Base-by-base conservation (phyloP, 1,140 invertebrate species). In the Sycophaga agraensis region DNA sequence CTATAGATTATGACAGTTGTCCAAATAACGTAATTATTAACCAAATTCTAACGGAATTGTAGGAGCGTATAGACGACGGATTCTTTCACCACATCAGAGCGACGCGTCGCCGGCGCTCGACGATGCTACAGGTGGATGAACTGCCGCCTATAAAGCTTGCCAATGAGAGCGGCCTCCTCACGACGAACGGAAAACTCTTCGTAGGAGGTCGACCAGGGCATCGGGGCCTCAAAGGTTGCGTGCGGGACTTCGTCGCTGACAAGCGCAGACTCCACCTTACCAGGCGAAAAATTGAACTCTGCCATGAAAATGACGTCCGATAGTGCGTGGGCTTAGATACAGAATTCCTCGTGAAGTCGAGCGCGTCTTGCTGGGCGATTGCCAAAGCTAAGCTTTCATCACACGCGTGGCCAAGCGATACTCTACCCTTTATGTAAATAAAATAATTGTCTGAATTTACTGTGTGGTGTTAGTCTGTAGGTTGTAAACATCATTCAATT, bases 181-280 rank as follows among this genome's bases (percentile, higher is more conserved):
- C 70, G 37, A 81, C 79, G 3, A 81, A 81, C 62, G 79, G 79
- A 2, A 80, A 80, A 53, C 68, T 81, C 19, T 81, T 81, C 61
- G 67, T 81, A 5, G 79, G 79, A 1, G 79, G 79, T 0, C 76
- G 78, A 49, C 80, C 82, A 0, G 87, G 87, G 57, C 84, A 86
- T 66, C 73, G 80, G 28, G 85, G 86, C 14, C 83, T 88, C 69
- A 78, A 79, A 1, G 87, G 86, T n/a, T 90, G 88, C 73, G 79
- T 90, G 26, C 80, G 84, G 16, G 74, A 82, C 56, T 82, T 86
- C 58, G 75, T 83, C 39, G 81, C 85, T 21, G 84, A 86, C 67
- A 83, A 79, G 64, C 74, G 82, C 59, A 73, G 76, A 39, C 59
- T 84, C 37, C 78, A 77, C n/a, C 48, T 83, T 16, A 68, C 77